Base-by-base conservation (phyloP, 2,888 invertebrate species). In the Lithodes maja region DNA sequence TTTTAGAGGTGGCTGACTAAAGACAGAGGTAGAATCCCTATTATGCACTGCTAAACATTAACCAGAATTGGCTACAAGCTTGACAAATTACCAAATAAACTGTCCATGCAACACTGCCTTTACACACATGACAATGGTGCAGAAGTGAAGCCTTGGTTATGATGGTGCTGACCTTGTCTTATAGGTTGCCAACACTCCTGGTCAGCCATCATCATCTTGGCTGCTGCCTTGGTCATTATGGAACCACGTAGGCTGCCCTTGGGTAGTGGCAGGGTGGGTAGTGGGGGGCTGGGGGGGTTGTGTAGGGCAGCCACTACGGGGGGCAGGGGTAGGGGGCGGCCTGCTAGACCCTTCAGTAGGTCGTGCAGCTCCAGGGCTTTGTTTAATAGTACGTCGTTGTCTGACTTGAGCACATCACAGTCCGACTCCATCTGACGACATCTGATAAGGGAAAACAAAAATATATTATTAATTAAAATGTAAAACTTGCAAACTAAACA, bases 281-380 rank as follows among this genome's bases (percentile, higher is more conserved):
- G 61, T 54, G 90, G 79, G 7, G 91, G 89, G 50, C 81, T 85
- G 15, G 90, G 87, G 50, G 90, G 90, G 80, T 87, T 89, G 75
- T 90, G 91, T 33, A 90, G 69, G 49, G 92, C 90, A 61, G 92
- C 92, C 12, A 91, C 91, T 12, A 90, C 87, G 1, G 90, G 90
- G 2, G 92, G 91, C 3, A 92, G 82, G 2, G 89, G 89, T 33
- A 91, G 74, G n/a, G 90, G 90, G 2, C 90, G 87, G 7, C 92
- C 92, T 9, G 90, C 89, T 9, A 91, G 54, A 0, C 90, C 90
- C 7, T 91, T 91, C 33, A 92, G 86, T 17, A 91, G 84, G 77
- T 90, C 89, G 81, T 92, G 92, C 50, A 92, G 80, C 55, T 92
- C 90, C 50, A 92, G 78, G 7, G 90, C 90, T 61, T 91, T 90